Evolutionary conservation across 2,888 invertebrate species (phyloP), one percentile per base, ranked within the genome.

Genomic region (Cephus sareptanus): DNA sequence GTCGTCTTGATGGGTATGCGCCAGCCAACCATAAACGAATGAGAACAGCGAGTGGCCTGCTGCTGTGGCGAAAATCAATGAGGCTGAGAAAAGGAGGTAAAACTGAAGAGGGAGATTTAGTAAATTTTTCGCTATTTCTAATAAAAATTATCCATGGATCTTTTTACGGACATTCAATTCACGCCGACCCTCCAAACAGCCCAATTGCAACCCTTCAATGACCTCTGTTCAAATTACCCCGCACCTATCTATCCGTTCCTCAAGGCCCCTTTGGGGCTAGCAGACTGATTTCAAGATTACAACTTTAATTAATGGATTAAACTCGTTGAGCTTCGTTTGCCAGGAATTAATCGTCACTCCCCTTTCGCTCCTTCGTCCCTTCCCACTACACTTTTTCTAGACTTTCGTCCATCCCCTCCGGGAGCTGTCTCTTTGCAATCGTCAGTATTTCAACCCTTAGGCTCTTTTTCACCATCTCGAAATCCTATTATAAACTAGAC

Each of bases 231-330:
- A 56, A 56, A 56, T 23, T 23, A 56, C 56, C 56, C 56, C 23
- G 9, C 9, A 56, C 23, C 56, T 23, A 23, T 56, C 56, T 9
- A 56, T 56, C 23, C 56, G 23, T 23, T 23, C 6, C 56, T 56
- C 6, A 9, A 56, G 56, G 56, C 56, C 9, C 23, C 56, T 23
- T 56, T 15, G 56, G 56, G 56, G 9, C 56, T 76, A 74, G 56
- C 37, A 81, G 82, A 81, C 84, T 82, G 86, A 86, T 86, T 85
- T 81, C 86, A 83, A 85, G 86, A 88, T 87, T 87, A 85, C 85
- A 84, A 87, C 83, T 87, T 87, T 87, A 87, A 87, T 87, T 87
- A 87, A 86, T 80, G 86, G 86, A 87, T 87, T 87, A 87, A 85
- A 82, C 83, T 82, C 82, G 83, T 83, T 79, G 80, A 83, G 81